A percentile compares a stretch with the other conserved stretches of the same genome.
Conservation (phyloP, 2,888 invertebrate species). For the Eupelmus urozonus region DNA sequence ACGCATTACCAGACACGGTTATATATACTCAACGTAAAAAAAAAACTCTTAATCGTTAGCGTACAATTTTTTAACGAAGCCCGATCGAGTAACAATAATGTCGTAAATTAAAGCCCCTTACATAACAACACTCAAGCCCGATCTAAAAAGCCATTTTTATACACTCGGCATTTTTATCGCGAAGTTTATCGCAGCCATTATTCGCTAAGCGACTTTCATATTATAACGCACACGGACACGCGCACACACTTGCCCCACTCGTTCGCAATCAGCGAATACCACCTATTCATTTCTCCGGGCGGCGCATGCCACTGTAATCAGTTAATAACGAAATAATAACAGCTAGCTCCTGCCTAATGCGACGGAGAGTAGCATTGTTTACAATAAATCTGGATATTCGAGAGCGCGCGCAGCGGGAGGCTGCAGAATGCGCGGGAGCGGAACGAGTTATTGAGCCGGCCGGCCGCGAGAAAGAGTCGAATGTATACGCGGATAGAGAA, state of each 20-base stretch:
- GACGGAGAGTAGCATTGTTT: constrained; percentile 30
- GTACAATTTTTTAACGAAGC: too few species aligned
- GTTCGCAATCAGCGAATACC: constrained; percentile 37
- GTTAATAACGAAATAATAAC: constrained; percentile 57
- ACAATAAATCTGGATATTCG: constrained; percentile 50
- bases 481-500: background rate
- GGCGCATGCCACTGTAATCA: constrained; percentile 35
- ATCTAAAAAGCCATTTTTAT: too few species aligned
- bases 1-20: too few species aligned
- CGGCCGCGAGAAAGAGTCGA: constrained; percentile 9
- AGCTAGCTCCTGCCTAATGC: constrained; percentile 23
- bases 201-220: background rate
- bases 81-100: too few species aligned
- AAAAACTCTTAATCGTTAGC: too few species aligned
- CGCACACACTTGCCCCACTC: constrained; percentile 17
- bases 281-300: background rate
- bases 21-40: too few species aligned
- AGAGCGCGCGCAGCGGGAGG: background rate
- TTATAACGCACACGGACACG: background rate
- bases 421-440: background rate
- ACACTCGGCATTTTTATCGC: background rate
- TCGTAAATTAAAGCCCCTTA: too few species aligned
- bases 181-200: constrained; percentile 10
- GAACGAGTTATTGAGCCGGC: constrained; percentile 29
- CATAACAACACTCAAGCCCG: too few species aligned